phyloP scores from a whole-genome alignment of 2,797 vertebrate genomes.

The Zalophus californianus region DNA sequence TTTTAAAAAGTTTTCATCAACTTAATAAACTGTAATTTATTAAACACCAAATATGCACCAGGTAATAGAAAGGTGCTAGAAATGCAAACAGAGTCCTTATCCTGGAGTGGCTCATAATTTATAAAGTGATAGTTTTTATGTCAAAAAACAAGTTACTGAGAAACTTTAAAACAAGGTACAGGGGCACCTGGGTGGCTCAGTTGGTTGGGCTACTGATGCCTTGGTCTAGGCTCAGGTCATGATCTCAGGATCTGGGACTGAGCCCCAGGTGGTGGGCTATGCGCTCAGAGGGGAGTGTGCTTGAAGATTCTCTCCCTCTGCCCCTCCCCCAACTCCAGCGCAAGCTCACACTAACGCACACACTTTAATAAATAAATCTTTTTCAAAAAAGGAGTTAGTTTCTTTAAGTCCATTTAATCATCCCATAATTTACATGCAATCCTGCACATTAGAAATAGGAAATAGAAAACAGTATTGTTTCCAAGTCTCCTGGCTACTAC shows the following conservation, averaged over 20 bases:
- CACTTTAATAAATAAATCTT: neutral
- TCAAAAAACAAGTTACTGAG: neutral
- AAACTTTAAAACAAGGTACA: neutral
- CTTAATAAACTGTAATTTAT: neutral
- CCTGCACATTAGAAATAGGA: neutral
- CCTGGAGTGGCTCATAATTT: neutral
- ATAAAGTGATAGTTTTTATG: neutral
- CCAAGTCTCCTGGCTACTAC: neutral
- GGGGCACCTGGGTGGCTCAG: too few species aligned
- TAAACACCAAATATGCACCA: conserved; percentile 4
- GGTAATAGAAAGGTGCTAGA: neutral
- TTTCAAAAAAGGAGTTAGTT: neutral
- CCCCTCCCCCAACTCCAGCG: neutral
- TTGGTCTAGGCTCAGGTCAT: too few species aligned
- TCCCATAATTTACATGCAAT: neutral
- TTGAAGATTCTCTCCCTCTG: too few species aligned
- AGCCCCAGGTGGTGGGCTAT: too few species aligned
- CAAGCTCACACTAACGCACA: neutral
- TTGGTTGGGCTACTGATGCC: too few species aligned
- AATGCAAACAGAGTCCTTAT: neutral
- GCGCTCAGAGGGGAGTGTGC: too few species aligned
- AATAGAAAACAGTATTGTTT: neutral
- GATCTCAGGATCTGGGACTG: too few species aligned
- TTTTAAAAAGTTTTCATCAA: neutral
- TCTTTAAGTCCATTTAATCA: neutral